Percentiles rank a stretch among this genome's conserved stretches.
phyloP scores from a whole-genome alignment of 2,888 invertebrate genomes.

The Crepidodera aurea region DNA sequence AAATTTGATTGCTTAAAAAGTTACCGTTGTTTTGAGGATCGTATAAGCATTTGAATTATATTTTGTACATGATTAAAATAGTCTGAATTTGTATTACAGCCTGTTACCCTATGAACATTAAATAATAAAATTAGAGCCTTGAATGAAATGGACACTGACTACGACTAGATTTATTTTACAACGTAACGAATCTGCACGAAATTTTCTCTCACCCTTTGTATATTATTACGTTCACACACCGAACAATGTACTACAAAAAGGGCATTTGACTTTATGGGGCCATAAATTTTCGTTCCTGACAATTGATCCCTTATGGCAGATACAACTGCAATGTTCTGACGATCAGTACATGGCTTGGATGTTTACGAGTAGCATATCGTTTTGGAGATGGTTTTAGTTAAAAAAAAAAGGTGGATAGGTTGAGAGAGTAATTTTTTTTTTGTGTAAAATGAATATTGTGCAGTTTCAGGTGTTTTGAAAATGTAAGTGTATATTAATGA shows the following conservation, averaged over 20 bases:
- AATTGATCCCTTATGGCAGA: conserved; percentile 45
- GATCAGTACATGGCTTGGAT: conserved; percentile 50
- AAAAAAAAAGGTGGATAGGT: background rate
- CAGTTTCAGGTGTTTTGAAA: too few relatives aligned
- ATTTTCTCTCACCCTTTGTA: conserved; percentile 32
- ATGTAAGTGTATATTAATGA: too few relatives aligned
- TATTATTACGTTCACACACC: conserved; percentile 38
- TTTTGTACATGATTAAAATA: too few relatives aligned
- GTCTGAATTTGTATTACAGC: too few relatives aligned
- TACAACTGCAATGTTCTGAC: conserved; percentile 48
- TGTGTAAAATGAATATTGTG: too few relatives aligned
- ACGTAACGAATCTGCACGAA: conserved; percentile 19
- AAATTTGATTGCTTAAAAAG: too few relatives aligned
- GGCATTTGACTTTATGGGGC: conserved; percentile 54
- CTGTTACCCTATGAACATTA: background rate
- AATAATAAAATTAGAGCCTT: background rate
- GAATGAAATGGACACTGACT: background rate
- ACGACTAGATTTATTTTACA: background rate
- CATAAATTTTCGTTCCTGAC: conserved; percentile 67
- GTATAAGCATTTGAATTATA: too few relatives aligned
- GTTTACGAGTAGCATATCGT: background rate
- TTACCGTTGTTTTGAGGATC: too few relatives aligned
- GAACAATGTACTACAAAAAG: conserved; percentile 46
- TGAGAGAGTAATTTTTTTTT: background rate
- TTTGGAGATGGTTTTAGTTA: background rate